Percentiles rank a stretch among this genome's conserved stretches.
Evolutionary conservation across 2,113 vertebrate genomes (phyloP).

Genomic region (Ia io): DNA sequence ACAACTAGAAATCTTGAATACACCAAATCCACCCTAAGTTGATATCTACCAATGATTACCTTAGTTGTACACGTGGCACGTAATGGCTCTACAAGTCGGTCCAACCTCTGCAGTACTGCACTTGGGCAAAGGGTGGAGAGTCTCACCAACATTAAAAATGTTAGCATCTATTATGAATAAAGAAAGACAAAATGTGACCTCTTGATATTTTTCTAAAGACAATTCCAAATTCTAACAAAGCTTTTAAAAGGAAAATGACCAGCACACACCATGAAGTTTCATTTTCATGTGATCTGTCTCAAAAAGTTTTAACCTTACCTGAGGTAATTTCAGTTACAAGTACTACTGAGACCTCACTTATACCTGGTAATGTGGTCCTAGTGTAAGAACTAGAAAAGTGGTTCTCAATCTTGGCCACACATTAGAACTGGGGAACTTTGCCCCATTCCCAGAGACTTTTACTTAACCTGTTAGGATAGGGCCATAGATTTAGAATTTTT

Average conservation of each 20-base stretch:
- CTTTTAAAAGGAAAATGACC: not conserved
- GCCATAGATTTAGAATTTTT: not conserved
- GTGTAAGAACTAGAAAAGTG: conserved; percentile 7
- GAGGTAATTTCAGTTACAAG: not conserved
- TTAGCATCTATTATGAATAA: conserved; percentile 90
- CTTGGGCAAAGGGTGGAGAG: conserved; percentile 97
- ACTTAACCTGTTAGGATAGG: not conserved
- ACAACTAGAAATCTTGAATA: not conserved
- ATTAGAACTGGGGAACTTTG: not conserved
- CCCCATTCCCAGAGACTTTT: not conserved
- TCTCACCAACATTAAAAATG: conserved; percentile 98
- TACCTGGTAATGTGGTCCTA: not conserved
- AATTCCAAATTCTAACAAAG: not conserved
- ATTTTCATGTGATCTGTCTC: not conserved
- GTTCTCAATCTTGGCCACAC: not conserved
- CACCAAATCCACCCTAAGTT: not conserved
- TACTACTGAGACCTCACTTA: not conserved
- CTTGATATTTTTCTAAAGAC: not conserved
- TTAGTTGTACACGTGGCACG: conserved; percentile 95
- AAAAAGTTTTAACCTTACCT: not conserved
- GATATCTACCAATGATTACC: conserved; percentile 75
- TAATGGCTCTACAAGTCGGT: conserved; percentile 96
- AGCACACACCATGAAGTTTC: not conserved
- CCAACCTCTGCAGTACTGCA: conserved; percentile 96
- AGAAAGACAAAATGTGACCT: not conserved